Base-by-base conservation (phyloP, 2,888 invertebrate species). In the Orthonychiurus folsomi region DNA sequence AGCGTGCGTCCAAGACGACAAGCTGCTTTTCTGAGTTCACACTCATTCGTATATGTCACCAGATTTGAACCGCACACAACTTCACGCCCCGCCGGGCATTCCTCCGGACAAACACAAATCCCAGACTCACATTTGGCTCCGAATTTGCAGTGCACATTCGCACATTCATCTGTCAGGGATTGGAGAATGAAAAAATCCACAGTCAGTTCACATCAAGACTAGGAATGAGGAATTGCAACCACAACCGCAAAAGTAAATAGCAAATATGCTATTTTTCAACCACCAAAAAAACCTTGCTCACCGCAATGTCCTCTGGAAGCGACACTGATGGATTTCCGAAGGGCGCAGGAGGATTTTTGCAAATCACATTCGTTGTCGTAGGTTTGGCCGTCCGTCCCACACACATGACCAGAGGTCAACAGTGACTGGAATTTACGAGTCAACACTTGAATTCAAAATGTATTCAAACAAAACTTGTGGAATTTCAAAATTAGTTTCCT, bases 361-460 rank as follows among this genome's bases (percentile, higher is more conserved):
- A 93, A 81, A 74, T 89, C 86, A 78, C 93, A 94, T 77, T 90
- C 89, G 78, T 85, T 89, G 70, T 83, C 81, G 80, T 93, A 93
- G 24, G 89, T 89, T 73, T 86, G 84, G 25, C 89, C 89, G 78
- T 94, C 91, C 70, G 85, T 86, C 65, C 92, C 93, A 78, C 93
- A 93, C 63, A 92, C 89, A 25, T 12, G 52, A 27, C 75, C 83
- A 84, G 50, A n/a, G 2, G 28, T 12, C 59, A 23, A 9, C 15
- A 57, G 5, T 20, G 57, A 27, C 12, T n/a, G n/a, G n/a, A n/a
- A n/a, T n/a, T n/a, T n/a, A n/a, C n/a, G n/a, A n/a, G n/a, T n/a
- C n/a, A n/a, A n/a, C n/a, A n/a, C n/a, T n/a, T n/a, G n/a, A n/a
- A 37, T 37, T 5, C 37, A 37, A 37, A 37, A 37, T 9, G 5